A percentile compares a stretch with the other conserved stretches of the same genome.
These are phyloP conservation scores for Indicator maculatus DNA, from an alignment of 2,113 vertebrate genomes.

Conservation along the genomic window DNA sequence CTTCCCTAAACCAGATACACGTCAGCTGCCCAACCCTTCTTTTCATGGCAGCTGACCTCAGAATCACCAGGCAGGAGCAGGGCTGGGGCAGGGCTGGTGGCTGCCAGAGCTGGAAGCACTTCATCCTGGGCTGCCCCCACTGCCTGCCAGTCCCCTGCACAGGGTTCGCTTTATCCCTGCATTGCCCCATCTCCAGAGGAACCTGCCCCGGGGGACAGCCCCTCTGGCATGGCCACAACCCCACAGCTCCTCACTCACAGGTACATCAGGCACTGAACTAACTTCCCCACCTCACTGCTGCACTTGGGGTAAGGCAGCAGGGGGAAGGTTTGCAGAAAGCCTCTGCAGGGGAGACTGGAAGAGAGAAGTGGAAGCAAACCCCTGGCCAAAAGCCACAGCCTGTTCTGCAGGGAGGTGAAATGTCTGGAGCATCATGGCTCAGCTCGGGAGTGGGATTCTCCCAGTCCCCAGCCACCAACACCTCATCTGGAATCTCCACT, in stretches of 20 bases:
- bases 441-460: rapidly evolving
- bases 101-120: neutral
- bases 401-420: neutral
- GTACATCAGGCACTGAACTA: neutral
- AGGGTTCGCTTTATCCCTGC: neutral
- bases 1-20: neutral
- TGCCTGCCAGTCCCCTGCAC: neutral
- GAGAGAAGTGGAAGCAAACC: neutral
- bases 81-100: neutral
- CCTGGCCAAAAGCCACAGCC: neutral
- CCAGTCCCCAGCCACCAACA: neutral
- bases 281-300: neutral
- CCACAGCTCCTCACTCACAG: neutral
- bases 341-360: neutral
- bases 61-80: neutral
- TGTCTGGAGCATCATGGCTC: neutral
- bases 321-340: neutral
- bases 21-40: neutral
- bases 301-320: neutral
- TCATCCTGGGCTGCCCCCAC: neutral
- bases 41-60: neutral
- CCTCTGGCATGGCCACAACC: rapidly evolving
- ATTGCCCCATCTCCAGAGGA: neutral
- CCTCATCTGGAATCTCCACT: neutral
- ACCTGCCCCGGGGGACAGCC: rapidly evolving